Evolutionary conservation across 2,888 invertebrate species (phyloP).

Genomic region (Matsumyia berberina): DNA sequence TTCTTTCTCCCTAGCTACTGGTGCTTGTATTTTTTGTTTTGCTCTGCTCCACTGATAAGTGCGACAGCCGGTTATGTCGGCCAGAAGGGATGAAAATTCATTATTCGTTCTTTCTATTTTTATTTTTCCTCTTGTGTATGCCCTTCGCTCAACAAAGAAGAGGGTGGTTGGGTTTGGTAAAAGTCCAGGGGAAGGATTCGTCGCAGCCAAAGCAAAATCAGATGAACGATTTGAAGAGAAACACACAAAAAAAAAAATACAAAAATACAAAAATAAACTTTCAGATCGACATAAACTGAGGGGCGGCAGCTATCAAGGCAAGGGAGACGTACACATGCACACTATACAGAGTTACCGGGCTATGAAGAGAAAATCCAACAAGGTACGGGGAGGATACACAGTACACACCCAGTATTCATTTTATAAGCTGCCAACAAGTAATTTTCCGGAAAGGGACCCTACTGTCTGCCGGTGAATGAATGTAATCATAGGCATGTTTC

Average conservation of each 20-base stretch:
- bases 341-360: neutral
- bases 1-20: constrained; percentile 30
- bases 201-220: constrained; percentile 50
- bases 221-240: constrained; percentile 60
- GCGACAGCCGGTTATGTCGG: constrained; percentile 59
- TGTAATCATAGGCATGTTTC: constrained; percentile 61
- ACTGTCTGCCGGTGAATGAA: constrained; percentile 64
- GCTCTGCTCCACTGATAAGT: constrained; percentile 54
- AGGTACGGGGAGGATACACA: neutral
- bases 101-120: constrained; percentile 50
- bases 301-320: constrained; percentile 43
- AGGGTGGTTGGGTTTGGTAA: constrained; percentile 46
- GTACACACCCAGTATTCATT: constrained; percentile 54
- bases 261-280: constrained; percentile 56
- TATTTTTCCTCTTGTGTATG: constrained; percentile 24
- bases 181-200: constrained; percentile 48
- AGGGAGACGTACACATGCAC: constrained; percentile 31
- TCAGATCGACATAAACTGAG: constrained; percentile 46
- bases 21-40: constrained; percentile 11
- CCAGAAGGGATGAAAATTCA: constrained; percentile 62
- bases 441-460: constrained; percentile 53
- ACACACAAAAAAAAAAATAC: constrained; percentile 15
- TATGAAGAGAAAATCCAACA: constrained; percentile 41
- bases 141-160: constrained; percentile 21
- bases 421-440: constrained; percentile 69